These are phyloP conservation scores for Oreochromis niloticus DNA, from an alignment of 2,113 vertebrate species.

Conservation along the genomic window DNA sequence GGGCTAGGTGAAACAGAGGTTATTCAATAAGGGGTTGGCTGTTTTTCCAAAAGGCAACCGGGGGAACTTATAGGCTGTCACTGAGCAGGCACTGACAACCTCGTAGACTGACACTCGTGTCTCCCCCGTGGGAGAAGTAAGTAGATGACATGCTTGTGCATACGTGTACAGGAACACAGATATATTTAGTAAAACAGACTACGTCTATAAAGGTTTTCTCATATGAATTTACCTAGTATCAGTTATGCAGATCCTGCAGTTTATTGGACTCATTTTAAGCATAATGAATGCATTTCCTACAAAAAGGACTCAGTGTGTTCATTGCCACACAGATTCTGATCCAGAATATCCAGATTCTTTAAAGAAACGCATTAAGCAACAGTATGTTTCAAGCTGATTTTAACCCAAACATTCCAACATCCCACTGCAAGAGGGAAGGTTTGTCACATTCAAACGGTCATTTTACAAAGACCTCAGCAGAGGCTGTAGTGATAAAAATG, in stretches of 20 bases:
- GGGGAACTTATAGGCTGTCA: conserved; percentile 72
- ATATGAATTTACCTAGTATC: not conserved
- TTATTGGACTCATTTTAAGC: not conserved
- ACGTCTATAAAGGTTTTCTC: not conserved
- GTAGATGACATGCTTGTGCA: conserved; percentile 45
- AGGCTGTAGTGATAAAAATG: not conserved
- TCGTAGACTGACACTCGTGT: conserved; percentile 65
- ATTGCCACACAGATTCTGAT: not conserved
- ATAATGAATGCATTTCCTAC: not conserved
- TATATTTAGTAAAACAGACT: not conserved
- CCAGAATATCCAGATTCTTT: not conserved
- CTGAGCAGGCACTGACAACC: conserved; percentile 72
- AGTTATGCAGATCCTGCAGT: not conserved
- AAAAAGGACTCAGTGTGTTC: not conserved
- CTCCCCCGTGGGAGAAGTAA: conserved; percentile 44
- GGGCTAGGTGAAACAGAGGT: conserved; percentile 61
- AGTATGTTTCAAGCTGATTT: not conserved
- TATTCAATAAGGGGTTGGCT: conserved; percentile 63
- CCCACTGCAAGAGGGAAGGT: not conserved
- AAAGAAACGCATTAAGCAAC: not conserved
- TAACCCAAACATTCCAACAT: not conserved
- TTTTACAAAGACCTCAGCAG: not conserved
- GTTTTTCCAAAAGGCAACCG: conserved; percentile 67
- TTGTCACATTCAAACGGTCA: not conserved
- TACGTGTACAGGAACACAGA: conserved; percentile 7